These are phyloP conservation scores for Epirrita christyi DNA, from an alignment of 2,888 invertebrate species.

Conservation along the genomic window DNA sequence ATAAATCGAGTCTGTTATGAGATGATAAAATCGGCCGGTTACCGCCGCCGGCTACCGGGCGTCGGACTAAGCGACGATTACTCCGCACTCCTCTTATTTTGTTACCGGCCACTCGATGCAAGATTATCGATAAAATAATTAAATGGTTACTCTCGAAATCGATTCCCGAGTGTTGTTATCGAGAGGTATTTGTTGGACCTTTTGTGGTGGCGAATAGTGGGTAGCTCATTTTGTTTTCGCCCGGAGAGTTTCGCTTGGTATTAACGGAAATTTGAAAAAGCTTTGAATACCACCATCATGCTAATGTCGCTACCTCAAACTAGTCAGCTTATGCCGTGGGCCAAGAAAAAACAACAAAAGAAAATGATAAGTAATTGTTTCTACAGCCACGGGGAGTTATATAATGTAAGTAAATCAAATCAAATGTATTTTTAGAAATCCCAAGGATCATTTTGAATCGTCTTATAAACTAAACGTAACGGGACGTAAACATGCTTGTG, in stretches of 20 bases:
- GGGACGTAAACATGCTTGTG: too few species aligned
- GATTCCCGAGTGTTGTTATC: conserved; percentile 84
- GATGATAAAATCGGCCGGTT: conserved; percentile 79
- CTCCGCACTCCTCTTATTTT: conserved; percentile 76
- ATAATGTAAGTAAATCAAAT: too few species aligned
- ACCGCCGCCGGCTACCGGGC: conserved; percentile 83
- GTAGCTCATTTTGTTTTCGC: conserved; percentile 22
- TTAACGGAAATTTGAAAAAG: neutral
- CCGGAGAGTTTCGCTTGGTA: neutral
- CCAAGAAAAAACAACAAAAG: too few species aligned
- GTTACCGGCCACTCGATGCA: conserved; percentile 70
- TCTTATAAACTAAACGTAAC: too few species aligned
- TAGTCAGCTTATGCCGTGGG: too few species aligned
- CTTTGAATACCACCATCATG: neutral
- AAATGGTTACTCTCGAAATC: conserved; percentile 85
- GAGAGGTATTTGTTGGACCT: conserved; percentile 75
- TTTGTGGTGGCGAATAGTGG: conserved; percentile 71
- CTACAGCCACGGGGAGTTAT: too few species aligned
- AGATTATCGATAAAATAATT: conserved; percentile 85
- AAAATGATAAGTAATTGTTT: too few species aligned
- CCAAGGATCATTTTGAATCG: too few species aligned
- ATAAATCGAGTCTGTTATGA: conserved; percentile 84
- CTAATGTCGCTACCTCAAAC: too few species aligned
- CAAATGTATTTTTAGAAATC: too few species aligned
- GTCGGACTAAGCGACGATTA: conserved; percentile 82